These are phyloP conservation scores for Notamacropus eugenii DNA, from an alignment of 2,797 vertebrate species.

Conservation along the genomic window DNA sequence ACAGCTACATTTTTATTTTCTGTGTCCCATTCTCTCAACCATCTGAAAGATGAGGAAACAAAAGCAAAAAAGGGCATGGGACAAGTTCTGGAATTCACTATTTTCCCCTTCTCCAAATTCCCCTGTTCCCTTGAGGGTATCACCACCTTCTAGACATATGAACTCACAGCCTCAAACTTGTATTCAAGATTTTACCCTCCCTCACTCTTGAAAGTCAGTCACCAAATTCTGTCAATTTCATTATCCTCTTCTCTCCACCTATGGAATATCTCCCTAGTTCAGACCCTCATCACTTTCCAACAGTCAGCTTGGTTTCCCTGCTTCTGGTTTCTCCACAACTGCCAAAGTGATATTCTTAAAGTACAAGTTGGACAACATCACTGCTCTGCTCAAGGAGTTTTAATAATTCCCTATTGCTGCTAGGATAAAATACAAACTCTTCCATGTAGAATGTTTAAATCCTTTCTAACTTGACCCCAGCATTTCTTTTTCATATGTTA, in stretches of 20 bases:
- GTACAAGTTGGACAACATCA: not conserved
- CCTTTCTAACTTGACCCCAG: not conserved
- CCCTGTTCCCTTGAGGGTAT: not conserved
- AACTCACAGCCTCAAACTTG: not conserved
- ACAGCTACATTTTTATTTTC: not conserved
- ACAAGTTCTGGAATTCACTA: conserved; percentile 4
- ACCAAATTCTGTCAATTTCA: not conserved
- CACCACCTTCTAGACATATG: not conserved
- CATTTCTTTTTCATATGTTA: not conserved
- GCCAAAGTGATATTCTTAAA: not conserved
- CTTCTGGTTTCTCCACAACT: not conserved
- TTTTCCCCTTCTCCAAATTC: not conserved
- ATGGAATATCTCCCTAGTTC: not conserved
- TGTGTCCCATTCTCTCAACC: not conserved
- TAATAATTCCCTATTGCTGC: not conserved
- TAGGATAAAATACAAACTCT: not conserved
- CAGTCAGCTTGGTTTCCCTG: not conserved
- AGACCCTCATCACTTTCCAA: not conserved
- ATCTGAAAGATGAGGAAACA: conserved; percentile 5
- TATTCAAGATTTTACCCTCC: not conserved
- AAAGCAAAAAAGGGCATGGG: not conserved
- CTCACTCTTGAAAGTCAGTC: not conserved
- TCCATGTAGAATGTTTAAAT: not conserved
- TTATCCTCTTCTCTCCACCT: not conserved
- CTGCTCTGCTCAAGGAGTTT: not conserved